Evolutionary conservation across 2,113 vertebrate species (phyloP).

Genomic region (Butorides virescens): DNA sequence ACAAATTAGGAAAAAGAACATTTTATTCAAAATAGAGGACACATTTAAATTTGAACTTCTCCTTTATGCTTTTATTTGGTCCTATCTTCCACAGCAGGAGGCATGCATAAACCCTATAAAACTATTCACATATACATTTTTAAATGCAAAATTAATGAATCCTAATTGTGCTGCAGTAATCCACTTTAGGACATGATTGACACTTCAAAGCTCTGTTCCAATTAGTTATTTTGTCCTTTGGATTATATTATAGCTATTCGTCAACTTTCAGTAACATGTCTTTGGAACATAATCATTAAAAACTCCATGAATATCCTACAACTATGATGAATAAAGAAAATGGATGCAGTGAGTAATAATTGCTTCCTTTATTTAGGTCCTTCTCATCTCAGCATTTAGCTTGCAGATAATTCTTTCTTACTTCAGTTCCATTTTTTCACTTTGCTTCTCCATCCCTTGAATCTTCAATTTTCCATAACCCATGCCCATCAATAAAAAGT

Average conservation of each 20-base stretch:
- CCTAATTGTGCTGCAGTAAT: background rate
- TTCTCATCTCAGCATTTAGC: background rate
- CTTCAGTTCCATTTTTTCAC: background rate
- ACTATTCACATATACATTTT: background rate
- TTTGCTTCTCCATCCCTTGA: background rate
- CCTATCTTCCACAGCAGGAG: background rate
- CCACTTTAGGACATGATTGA: background rate
- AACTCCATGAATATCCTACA: background rate
- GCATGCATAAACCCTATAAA: background rate
- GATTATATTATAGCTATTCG: background rate
- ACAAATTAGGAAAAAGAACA: background rate
- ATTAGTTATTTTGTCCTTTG: conserved; percentile 10
- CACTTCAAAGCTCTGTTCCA: background rate
- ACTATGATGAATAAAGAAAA: background rate
- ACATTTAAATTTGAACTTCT: background rate
- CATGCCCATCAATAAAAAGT: background rate
- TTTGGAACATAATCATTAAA: background rate
- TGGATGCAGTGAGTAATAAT: background rate
- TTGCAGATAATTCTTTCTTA: background rate
- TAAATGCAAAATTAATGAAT: background rate
- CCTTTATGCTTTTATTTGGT: background rate
- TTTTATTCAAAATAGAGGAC: background rate
- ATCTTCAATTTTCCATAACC: background rate
- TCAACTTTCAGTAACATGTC: background rate
- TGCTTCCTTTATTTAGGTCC: background rate